Percentiles rank a stretch among this genome's conserved stretches.
Conservation (phyloP, 2,888 invertebrate genomes). For the Rosalia funebris region DNA sequence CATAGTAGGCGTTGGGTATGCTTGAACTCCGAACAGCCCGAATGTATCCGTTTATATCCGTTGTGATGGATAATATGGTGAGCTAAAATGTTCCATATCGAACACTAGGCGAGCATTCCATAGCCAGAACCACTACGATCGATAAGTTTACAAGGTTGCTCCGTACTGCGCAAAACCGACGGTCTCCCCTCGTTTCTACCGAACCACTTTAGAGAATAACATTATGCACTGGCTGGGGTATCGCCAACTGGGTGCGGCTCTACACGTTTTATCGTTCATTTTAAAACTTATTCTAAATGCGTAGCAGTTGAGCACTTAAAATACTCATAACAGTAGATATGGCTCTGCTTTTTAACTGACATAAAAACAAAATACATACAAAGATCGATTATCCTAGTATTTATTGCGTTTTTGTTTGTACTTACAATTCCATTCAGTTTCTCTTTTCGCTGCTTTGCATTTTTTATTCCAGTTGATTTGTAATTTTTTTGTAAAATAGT, state of each 20-base stretch:
- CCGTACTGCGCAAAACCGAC: conserved; percentile 24
- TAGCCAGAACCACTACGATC: conserved; percentile 18
- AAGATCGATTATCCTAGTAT: not conserved
- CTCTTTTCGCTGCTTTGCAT: not conserved
- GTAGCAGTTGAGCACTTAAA: conserved; percentile 3
- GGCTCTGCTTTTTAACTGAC: not conserved
- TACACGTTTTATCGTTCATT: conserved; percentile 4
- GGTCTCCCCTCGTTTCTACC: conserved; percentile 18
- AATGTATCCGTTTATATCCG: conserved; percentile 32
- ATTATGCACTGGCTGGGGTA: conserved; percentile 10
- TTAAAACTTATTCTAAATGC: conserved; percentile 10
- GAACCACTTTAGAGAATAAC: conserved; percentile 35
- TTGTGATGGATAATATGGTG: conserved; percentile 25
- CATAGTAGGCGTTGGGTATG: conserved; percentile 24
- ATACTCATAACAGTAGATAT: not conserved
- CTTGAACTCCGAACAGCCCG: conserved; percentile 30
- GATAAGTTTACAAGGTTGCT: conserved; percentile 18
- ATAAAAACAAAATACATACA: not conserved
- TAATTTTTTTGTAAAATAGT: not conserved
- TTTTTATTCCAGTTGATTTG: not conserved
- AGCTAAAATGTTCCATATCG: conserved; percentile 21
- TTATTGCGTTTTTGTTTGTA: too few species aligned
- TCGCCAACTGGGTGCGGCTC: conserved; percentile 21
- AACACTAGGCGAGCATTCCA: conserved; percentile 14
- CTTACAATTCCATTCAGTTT: too few species aligned